Base-by-base conservation (phyloP, 2,113 vertebrate species). In the Paracanthobrama guichenoti region DNA sequence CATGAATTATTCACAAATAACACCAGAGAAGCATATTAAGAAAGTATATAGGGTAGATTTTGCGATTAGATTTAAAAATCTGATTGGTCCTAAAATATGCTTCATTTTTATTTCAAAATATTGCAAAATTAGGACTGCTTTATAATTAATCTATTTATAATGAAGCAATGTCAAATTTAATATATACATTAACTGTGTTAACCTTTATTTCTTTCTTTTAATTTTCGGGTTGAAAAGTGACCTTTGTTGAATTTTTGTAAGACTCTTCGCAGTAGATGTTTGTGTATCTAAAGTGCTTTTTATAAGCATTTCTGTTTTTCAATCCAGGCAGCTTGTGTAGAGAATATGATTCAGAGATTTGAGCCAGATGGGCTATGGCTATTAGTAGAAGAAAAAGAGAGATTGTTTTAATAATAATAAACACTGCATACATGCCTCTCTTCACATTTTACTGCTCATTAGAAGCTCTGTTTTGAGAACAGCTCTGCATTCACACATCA, bases 391-490 rank as follows among this genome's bases (percentile, higher is more conserved):
- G 53, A 55, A 26, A 26, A 13, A 81, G 81, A 57, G 60, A 84
- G 72, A 81, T 87, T 69, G 81, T 81, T 87, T 87, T 67, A 88
- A 91, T 90, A 89, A 89, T 87, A 85, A 89, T 89, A 87, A 87
- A 87, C 84, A 83, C 18, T 1, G 35, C 88, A 85, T 89, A 80
- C 62, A 46, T 67, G 85, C 81, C 62, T 57, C 84, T 85, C 79
- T 83, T 89, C 81, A 85, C 82, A 85, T 84, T 88, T 85, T 80
- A 85, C 75, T 69, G 80, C 84, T 79, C 46, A 31, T 22, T 81
- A 53, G 67, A 79, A 78, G 55, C 76, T n/a, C 57, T 13, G 22
- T 64, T 85, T 79, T 72, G 84, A 83, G 85, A 81, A 69, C 86
- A 77, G 72, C 79, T 72, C 28, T 79, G 16, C 71, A 35, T 74